phyloP scores from a whole-genome alignment of 2,888 invertebrate species.

The Dryomyza anilis region DNA sequence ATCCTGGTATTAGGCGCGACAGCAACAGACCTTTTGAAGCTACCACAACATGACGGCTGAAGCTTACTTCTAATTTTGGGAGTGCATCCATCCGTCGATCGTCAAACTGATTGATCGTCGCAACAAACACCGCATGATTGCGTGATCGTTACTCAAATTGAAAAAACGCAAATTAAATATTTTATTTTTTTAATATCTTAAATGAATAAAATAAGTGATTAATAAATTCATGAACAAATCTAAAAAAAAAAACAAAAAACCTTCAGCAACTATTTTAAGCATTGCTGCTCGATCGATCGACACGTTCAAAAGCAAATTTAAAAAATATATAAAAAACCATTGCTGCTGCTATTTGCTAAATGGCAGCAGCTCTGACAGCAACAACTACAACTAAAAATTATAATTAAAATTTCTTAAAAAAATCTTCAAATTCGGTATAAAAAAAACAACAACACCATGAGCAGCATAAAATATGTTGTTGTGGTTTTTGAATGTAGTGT shows the following conservation, averaged over 20 bases:
- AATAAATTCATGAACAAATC: background rate
- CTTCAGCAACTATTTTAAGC: background rate
- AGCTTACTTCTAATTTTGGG: background rate
- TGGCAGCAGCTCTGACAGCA: background rate
- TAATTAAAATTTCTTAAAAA: background rate
- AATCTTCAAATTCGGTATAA: background rate
- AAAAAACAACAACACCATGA: background rate
- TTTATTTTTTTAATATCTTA: no score
- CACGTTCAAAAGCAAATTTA: background rate
- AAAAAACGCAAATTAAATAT: constrained; percentile 1
- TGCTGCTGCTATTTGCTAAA: background rate
- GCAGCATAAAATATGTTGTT: background rate
- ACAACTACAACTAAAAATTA: background rate
- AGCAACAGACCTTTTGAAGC: no score
- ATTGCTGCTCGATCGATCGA: no score
- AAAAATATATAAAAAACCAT: background rate
- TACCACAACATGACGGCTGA: background rate
- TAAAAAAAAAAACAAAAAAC: background rate
- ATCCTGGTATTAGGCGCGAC: no score
- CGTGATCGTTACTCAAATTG: background rate
- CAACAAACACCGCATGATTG: background rate
- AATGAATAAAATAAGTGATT: no score
- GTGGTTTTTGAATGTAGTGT: background rate
- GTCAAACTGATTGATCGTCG: background rate
- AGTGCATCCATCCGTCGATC: background rate